phyloP scores from a whole-genome alignment of 2,113 vertebrate genomes.

The Catharus bicknelli region DNA sequence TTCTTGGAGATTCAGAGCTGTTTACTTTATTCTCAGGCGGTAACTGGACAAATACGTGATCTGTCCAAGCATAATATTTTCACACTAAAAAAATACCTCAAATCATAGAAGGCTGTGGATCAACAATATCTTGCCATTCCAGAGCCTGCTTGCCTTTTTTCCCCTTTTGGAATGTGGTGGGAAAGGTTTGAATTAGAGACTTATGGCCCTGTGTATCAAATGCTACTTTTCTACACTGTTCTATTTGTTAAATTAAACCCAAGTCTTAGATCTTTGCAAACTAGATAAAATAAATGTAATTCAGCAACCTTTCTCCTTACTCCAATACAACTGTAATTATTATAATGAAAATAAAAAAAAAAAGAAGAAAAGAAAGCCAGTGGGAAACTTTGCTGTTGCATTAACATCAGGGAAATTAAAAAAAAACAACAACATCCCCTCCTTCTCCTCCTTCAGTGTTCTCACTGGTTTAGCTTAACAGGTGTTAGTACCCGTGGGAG shows the following conservation, averaged over 20 bases:
- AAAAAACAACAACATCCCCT: not conserved
- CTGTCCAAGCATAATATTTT: conserved; percentile 68
- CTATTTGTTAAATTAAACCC: not conserved
- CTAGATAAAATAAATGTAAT: not conserved
- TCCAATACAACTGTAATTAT: not conserved
- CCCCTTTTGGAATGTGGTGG: not conserved
- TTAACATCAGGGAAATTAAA: conserved; percentile 31
- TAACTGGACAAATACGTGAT: conserved; percentile 60
- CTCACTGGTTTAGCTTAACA: conserved; percentile 34
- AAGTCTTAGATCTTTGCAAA: not conserved
- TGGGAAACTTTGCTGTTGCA: conserved; percentile 17
- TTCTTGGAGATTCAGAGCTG: conserved; percentile 58
- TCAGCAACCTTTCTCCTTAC: not conserved
- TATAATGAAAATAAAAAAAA: not conserved
- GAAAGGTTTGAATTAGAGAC: conserved; percentile 30
- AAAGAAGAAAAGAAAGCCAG: not conserved
- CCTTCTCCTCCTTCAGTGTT: conserved; percentile 3
- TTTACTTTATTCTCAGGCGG: conserved; percentile 55
- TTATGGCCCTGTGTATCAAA: not conserved
- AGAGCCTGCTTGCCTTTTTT: not conserved
- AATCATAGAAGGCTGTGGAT: conserved; percentile 59
- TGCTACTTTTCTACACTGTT: not conserved
- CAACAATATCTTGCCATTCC: conserved; percentile 62
- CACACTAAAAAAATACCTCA: conserved; percentile 60
- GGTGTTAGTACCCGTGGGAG: conserved; percentile 55